These are phyloP conservation scores for Drosophila subsilvestris DNA, from an alignment of 2,888 invertebrate species.

Conservation along the genomic window DNA sequence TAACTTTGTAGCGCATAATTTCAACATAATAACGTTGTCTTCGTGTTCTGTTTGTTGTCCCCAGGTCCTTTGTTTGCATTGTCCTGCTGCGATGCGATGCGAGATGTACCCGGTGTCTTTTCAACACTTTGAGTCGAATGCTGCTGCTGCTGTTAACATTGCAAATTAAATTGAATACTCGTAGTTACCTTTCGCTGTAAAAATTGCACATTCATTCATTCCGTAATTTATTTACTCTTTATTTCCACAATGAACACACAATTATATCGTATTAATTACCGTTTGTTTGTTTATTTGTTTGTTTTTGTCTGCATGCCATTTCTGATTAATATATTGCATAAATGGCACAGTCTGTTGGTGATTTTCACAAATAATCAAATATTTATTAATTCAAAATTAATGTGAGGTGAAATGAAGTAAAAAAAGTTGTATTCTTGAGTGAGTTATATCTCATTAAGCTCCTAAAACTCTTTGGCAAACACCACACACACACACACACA, in stretches of 20 bases:
- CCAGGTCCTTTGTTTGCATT: constrained; percentile 19
- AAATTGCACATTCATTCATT: constrained; percentile 26
- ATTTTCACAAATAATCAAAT: constrained; percentile 13
- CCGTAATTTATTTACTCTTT: constrained; percentile 11
- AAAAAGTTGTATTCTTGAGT: background rate
- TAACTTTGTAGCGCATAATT: constrained; percentile 67
- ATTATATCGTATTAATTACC: constrained; percentile 52
- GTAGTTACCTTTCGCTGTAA: constrained; percentile 24
- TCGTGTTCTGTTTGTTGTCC: constrained; percentile 7
- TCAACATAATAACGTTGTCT: constrained; percentile 65
- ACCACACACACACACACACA: too few species aligned
- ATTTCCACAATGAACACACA: constrained; percentile 39
- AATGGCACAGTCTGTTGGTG: constrained; percentile 21
- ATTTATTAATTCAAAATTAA: background rate
- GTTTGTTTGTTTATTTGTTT: constrained; percentile 17
- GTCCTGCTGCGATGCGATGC: constrained; percentile 4
- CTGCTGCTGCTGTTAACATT: constrained; percentile 3
- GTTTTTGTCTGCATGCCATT: constrained; percentile 10
- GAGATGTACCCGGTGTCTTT: background rate
- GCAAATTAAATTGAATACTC: constrained; percentile 7
- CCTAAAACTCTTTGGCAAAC: constrained; percentile 1
- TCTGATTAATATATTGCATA: constrained; percentile 56
- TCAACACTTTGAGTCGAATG: background rate
- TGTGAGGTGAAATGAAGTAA: background rate
- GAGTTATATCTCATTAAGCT: constrained; percentile 20